Evolutionary conservation across 2,113 vertebrate species (phyloP), one percentile per base, ranked within the genome.

Genomic region (Salminus brasiliensis): DNA sequence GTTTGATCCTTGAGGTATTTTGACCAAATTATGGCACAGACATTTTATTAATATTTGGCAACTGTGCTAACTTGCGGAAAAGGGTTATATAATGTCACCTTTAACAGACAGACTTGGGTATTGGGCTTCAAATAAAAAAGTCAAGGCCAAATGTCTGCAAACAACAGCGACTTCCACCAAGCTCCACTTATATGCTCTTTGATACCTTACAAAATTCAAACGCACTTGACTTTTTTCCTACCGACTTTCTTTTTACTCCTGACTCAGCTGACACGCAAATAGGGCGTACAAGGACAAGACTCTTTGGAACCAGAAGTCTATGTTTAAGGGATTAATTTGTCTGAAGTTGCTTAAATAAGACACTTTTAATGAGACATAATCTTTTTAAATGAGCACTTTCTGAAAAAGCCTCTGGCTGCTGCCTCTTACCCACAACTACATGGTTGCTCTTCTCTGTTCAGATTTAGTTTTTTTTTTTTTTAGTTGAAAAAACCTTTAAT

Each of bases 321-420:
- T 71, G 57, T 79, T 79, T 79, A 63, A 71, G 27, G 23, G 69
- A 63, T 72, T 72, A 53, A 79, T 65, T 59, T 36, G 77, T 68
- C 53, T 32, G 41, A 30, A 23, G 53, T n/a, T 70, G 10, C 66
- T 78, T 78, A 60, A 78, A 78, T 70, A 70, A 39, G 25, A 41
- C 39, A 16, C 16, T 53, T 53, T 79, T 66, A 65, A 71, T 71
- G 43, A 72, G 25, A 53, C 23, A 49, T 41, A 65, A 43, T 66
- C 43, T n/a, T 71, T 23, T 13, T 79, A n/a, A 9, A 70, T 25
- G 66, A 78, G 27, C 43, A 53, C 23, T 65, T 63, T 45, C 45
- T 72, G 66, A 60, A 47, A 69, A 36, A 27, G 18, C 32, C 62
- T 36, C 62, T 10, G 34, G 18, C 32, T 65, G 30, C 53, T 78